phyloP scores from a whole-genome alignment of 2,888 invertebrate genomes.

The Epinotia brunnichana region DNA sequence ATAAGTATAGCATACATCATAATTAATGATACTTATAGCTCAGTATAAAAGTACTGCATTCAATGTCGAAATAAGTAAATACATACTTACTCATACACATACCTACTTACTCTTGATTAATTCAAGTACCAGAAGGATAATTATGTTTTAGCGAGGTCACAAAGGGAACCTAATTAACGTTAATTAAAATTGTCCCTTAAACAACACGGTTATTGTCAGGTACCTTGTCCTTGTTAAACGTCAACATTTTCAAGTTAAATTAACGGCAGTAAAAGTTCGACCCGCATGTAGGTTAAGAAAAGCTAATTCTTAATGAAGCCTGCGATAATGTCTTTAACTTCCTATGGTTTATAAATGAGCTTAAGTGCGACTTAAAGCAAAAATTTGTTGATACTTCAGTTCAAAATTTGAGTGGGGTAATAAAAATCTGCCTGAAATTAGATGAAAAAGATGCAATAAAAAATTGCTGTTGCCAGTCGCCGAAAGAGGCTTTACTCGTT shows the following conservation, averaged over 20 bases:
- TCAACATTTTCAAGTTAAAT: constrained; percentile 18
- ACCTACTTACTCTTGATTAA: too few relatives aligned
- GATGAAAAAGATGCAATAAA: background rate
- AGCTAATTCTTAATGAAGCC: constrained; percentile 7
- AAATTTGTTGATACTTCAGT: constrained; percentile 17
- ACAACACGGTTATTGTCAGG: background rate
- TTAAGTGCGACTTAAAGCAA: constrained; percentile 24
- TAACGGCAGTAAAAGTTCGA: background rate
- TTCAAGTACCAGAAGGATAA: background rate
- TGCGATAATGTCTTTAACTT: constrained; percentile 26
- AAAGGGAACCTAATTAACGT: background rate
- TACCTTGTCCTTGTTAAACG: constrained; percentile 8
- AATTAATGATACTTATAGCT: too few relatives aligned
- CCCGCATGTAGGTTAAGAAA: constrained; percentile 13
- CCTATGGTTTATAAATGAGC: constrained; percentile 31
- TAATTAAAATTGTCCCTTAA: constrained; percentile 1
- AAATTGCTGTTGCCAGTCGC: background rate
- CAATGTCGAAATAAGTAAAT: too few relatives aligned
- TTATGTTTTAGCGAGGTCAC: background rate
- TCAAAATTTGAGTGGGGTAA: background rate
- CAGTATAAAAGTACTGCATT: too few relatives aligned
- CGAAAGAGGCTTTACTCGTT: too few relatives aligned
- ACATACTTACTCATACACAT: too few relatives aligned
- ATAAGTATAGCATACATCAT: too few relatives aligned
- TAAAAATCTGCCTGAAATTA: background rate